These are phyloP conservation scores for Tetheella fluctuosa DNA, from an alignment of 2,888 invertebrate genomes.

Conservation along the genomic window DNA sequence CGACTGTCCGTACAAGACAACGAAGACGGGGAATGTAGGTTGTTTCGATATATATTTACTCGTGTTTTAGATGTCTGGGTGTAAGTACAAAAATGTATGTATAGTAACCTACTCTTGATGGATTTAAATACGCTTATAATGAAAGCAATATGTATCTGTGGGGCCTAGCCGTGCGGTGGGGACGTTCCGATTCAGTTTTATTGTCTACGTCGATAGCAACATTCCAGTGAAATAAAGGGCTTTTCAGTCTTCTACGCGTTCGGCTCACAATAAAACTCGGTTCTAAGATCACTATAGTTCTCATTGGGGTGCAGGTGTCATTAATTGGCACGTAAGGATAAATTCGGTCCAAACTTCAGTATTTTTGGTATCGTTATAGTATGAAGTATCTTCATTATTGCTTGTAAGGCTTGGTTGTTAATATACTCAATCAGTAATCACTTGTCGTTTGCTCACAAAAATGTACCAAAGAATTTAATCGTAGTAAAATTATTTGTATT, in stretches of 20 bases:
- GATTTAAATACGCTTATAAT: constrained; percentile 70
- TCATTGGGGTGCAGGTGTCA: constrained; percentile 20
- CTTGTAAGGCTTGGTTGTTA: constrained; percentile 51
- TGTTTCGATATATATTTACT: constrained; percentile 72
- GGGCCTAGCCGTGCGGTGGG: constrained; percentile 57
- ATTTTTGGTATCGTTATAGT: constrained; percentile 52
- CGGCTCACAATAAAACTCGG: constrained; percentile 10
- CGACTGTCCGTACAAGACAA: constrained; percentile 78
- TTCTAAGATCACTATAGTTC: constrained; percentile 19
- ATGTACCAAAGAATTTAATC: constrained; percentile 78
- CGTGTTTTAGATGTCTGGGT: constrained; percentile 71
- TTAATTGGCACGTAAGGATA: constrained; percentile 41
- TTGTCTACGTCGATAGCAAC: constrained; percentile 56
- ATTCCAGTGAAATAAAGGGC: constrained; percentile 66
- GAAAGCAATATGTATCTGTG: constrained; percentile 71
- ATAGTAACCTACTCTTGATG: constrained; percentile 71
- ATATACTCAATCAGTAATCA: constrained; percentile 60
- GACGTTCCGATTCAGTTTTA: constrained; percentile 22
- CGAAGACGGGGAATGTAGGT: constrained; percentile 79
- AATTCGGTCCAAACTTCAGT: constrained; percentile 59
- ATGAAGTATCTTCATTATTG: constrained; percentile 54
- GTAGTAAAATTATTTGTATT: constrained; percentile 52
- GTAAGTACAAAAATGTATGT: constrained; percentile 78
- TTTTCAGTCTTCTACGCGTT: not conserved
- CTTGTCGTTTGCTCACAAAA: constrained; percentile 78